Conservation (phyloP, 2,888 invertebrate species). For the Pterobdella sp. region DNA sequence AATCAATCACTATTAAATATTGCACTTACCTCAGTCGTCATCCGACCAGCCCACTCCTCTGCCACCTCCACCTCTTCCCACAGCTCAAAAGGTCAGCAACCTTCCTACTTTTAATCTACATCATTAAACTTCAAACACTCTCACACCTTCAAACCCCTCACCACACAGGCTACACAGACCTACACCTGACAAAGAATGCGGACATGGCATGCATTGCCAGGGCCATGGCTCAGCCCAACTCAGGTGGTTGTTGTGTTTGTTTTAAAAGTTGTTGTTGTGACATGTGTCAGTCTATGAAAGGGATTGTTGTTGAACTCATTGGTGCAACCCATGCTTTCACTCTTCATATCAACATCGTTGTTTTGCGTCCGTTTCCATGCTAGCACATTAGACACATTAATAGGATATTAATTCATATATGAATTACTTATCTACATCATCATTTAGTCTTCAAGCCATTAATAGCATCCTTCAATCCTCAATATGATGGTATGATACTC, state of each 20-base stretch:
- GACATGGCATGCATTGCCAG: slow-evolving; percentile 82
- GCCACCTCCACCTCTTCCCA: slow-evolving; percentile 32
- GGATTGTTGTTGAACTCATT: background rate
- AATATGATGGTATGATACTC: too few relatives aligned
- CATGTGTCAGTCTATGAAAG: background rate
- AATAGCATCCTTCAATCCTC: too few relatives aligned
- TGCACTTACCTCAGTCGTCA: slow-evolving; percentile 10
- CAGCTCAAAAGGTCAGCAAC: slow-evolving; percentile 29
- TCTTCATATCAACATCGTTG: too few relatives aligned
- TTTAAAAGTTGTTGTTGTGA: background rate
- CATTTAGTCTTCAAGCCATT: too few relatives aligned
- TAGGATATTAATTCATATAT: too few relatives aligned
- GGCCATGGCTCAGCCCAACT: slow-evolving; percentile 90
- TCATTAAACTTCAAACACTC: background rate
- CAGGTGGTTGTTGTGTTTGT: slow-evolving; percentile 57
- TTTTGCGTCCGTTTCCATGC: too few relatives aligned
- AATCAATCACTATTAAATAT: background rate
- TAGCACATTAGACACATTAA: too few relatives aligned
- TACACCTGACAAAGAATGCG: slow-evolving; percentile 60
- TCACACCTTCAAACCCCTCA: background rate
- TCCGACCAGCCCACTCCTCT: slow-evolving; percentile 28
- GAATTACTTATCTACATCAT: too few relatives aligned
- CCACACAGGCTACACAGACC: slow-evolving; percentile 53
- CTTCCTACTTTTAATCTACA: background rate
- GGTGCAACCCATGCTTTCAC: too few relatives aligned